Evolutionary conservation across 2,797 vertebrate genomes (phyloP), one percentile per base, ranked within the genome.

Genomic region (Microchirus variegatus): DNA sequence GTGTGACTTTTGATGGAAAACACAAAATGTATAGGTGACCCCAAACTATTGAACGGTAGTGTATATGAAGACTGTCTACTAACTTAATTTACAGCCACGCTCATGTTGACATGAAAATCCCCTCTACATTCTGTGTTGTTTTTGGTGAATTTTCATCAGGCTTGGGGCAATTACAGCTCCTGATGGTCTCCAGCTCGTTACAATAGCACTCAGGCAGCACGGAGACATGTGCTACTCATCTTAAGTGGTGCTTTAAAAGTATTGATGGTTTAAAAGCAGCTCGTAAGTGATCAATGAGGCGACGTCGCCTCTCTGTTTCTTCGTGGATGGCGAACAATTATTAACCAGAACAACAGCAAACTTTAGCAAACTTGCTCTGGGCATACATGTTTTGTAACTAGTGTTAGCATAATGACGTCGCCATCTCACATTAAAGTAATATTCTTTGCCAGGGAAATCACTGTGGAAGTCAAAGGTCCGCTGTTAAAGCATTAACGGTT

Each of bases 251-350:
- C 90, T 92, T 87, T 91, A 85, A 91, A 86, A 85, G 74, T 92
- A 94, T 93, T 90, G 93, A 93, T 87, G 87, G 76, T 89, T 91
- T 93, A 87, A 92, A 89, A 91, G 91, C 87, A 79, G 77, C 82
- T 64, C 64, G 81, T 76, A 81, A 77, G 73, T 77, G 90, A 92
- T 92, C 92, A 90, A 89, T 90, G 83, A 72, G 70, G 73, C 82
- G 83, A 84, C 73, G 53, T 74, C 67, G 22, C 62, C 63, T 80
- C 81, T 83, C 86, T 53, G 74, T 77, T 80, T 78, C 63, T 59
- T 81, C 68, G 73, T 65, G 1, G 67, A 57, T 40, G 44, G 66
- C n/a, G 46, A 75, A 79, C 72, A 70, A 75, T 70, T 59, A 55
- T 60, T 60, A 47, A 69, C 54, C 9, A 45, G 51, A 63, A 63